Evolutionary conservation across 2,113 vertebrate genomes (phyloP).

Genomic region (Pseudolaguvia tuberculata): DNA sequence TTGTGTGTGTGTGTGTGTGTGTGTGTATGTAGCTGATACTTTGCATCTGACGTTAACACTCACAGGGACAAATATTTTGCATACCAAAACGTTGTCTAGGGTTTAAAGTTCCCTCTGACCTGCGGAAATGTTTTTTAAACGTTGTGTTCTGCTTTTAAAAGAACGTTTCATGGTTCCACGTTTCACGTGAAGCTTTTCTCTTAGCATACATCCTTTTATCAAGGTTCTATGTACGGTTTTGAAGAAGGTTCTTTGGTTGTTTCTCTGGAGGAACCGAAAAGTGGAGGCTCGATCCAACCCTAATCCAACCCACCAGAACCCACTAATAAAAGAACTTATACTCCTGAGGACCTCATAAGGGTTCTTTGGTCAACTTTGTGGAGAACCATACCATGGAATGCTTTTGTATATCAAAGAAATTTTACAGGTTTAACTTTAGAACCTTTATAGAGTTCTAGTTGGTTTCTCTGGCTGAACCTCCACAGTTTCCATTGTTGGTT

Average conservation of each 20-base stretch:
- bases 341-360: too few species aligned
- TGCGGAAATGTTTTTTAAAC: neutral
- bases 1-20: neutral
- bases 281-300: neutral
- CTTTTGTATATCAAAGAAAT: too few species aligned
- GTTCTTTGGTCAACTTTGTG: neutral
- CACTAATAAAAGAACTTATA: too few species aligned
- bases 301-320: too few species aligned
- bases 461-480: neutral
- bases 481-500: too few species aligned
- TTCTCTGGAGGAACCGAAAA: neutral
- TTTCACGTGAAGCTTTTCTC: too few species aligned
- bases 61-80: neutral
- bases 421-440: too few species aligned
- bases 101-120: neutral
- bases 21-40: neutral
- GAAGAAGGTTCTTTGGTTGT: neutral
- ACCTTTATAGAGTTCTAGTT: neutral
- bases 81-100: neutral
- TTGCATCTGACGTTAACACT: neutral
- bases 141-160: too few species aligned
- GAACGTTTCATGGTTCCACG: too few species aligned
- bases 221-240: too few species aligned
- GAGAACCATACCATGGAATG: neutral
- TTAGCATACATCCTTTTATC: neutral